Base-by-base conservation (phyloP, 2,797 vertebrate species). In the Propithecus perrieri region DNA sequence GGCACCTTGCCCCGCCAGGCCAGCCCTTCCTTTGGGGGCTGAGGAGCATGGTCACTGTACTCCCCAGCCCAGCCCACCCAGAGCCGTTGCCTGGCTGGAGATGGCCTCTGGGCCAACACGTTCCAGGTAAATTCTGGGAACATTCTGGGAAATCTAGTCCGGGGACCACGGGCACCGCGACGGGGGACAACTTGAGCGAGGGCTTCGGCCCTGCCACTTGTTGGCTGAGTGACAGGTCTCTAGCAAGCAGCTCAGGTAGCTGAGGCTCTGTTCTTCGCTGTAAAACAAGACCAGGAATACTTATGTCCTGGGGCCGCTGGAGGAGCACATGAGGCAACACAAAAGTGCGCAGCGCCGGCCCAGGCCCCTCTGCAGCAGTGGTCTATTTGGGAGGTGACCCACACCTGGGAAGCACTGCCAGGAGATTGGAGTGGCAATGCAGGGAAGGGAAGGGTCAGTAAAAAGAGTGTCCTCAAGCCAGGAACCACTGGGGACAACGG, bases 91-190 rank as follows among this genome's bases (percentile, higher is more conserved):
- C 28, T 2, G 15, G 22, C 71, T 20, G 18, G 24, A 65, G 10
- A 17, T 3, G 9, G 41, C 76, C 75, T 30, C 35, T n/a, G 46
- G 65, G 20, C 93, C 94, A 38, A 7, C 0, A 30, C 7, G 65
- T n/a, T 67, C n/a, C 20, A 8, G 30, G 61, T 33, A 63, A 17
- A 24, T 15, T 12, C 26, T 14, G 74, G 50, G 75, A 26, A 67
- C 57, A 13, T 75, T 41, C 65, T n/a, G 38, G 74, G 35, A 72
- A 53, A 28, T 14, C 17, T 14, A n/a, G 43, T 35, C 53, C 50
- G 22, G 55, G 41, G 72, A 78, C 26, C 2, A 13, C 0, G 0
- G 8, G 72, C 18, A 18, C 0, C 1, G 2, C 11, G 0, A 9
- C 0, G 30, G 41, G n/a, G 50, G 35, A 48, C 2, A 8, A 7